Evolutionary conservation across 2,888 invertebrate species (phyloP).

Genomic region (Sussaba pulchella): DNA sequence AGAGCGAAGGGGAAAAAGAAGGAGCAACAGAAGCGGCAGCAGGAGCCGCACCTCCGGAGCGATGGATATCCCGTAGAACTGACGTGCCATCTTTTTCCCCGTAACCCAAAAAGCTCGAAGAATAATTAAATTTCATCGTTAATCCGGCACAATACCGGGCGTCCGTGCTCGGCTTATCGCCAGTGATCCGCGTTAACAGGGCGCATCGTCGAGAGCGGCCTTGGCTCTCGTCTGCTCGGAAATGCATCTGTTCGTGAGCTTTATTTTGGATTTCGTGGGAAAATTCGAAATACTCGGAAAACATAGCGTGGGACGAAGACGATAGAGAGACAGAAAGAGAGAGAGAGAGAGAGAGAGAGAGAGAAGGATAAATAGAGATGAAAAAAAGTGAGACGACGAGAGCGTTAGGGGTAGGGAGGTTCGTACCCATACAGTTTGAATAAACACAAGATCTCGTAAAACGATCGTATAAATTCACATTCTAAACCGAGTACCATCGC

Average conservation of each 20-base stretch:
- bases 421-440: slow-evolving; percentile 18
- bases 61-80: slow-evolving; percentile 46
- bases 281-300: neutral
- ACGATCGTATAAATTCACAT: slow-evolving; percentile 19
- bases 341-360: neutral
- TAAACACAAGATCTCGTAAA: slow-evolving; percentile 17
- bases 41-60: neutral
- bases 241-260: slow-evolving; percentile 9
- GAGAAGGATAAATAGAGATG: no score
- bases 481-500: neutral
- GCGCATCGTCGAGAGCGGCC: neutral
- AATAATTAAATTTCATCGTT: slow-evolving; percentile 66
- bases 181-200: slow-evolving; percentile 60
- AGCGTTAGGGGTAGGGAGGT: neutral
- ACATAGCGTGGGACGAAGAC: no score
- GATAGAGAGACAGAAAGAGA: neutral
- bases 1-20: slow-evolving; percentile 7
- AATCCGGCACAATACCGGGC: slow-evolving; percentile 61
- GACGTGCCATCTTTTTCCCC: slow-evolving; percentile 52
- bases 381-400: no score
- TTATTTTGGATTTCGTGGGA: neutral
- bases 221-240: neutral
- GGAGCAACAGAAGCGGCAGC: slow-evolving; percentile 1
- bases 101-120: slow-evolving; percentile 56
- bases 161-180: slow-evolving; percentile 57